Evolutionary conservation across 37 sponge, comb jelly and placozoan genomes (phyloP).

Genomic region (Theonella swinhoei): DNA sequence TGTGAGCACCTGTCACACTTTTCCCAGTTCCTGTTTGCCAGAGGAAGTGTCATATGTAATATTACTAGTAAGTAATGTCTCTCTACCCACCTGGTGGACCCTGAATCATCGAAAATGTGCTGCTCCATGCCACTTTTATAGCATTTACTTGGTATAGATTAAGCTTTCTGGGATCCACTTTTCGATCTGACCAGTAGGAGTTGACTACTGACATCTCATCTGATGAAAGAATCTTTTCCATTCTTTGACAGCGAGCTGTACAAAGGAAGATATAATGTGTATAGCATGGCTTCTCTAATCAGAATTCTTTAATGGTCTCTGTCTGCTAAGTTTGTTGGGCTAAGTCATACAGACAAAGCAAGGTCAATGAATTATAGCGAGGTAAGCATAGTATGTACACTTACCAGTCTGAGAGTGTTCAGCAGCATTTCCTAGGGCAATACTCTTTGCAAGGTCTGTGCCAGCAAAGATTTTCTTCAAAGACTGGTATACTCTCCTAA

Average conservation of each 20-base stretch:
- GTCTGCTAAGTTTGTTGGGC: no score
- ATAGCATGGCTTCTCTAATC: no score
- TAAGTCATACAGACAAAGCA: no score
- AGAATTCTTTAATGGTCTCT: no score
- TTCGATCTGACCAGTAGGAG: conserved; percentile 4
- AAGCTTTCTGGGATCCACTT: neutral
- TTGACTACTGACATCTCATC: neutral
- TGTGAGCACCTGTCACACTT: conserved; percentile 70
- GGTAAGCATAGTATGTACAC: neutral
- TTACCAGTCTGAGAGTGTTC: conserved; percentile 4
- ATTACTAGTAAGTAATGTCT: neutral
- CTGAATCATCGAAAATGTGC: conserved; percentile 41
- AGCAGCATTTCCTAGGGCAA: conserved; percentile 22
- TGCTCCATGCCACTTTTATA: conserved; percentile 7
- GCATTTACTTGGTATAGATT: conserved; percentile 36
- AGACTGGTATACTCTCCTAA: conserved; percentile 25
- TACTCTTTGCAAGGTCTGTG: neutral
- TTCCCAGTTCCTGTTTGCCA: conserved; percentile 72
- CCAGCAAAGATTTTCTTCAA: neutral
- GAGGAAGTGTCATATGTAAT: conserved; percentile 1
- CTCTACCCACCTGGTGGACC: conserved; percentile 56
- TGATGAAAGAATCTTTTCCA: neutral
- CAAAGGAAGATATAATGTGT: no score
- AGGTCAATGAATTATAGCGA: neutral
- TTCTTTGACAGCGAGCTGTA: no score